Conservation (phyloP, 2,888 invertebrate species). For the Chesias legatella region DNA sequence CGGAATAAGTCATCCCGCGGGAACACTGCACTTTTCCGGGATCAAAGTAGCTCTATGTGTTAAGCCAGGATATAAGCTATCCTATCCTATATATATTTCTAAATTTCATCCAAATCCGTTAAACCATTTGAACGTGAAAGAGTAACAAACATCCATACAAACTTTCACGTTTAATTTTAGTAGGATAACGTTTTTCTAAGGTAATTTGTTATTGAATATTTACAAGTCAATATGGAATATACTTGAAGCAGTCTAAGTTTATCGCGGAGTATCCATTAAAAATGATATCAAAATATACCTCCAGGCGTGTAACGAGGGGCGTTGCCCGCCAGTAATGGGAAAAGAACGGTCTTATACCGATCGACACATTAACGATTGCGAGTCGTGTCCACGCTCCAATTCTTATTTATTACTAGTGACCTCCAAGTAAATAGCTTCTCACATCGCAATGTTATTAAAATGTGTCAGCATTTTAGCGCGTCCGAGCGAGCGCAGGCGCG, state of each 20-base stretch:
- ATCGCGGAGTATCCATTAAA: slow-evolving; percentile 24
- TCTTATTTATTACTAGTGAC: slow-evolving; percentile 72
- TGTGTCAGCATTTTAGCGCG: slow-evolving; percentile 76
- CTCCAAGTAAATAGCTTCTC: slow-evolving; percentile 76
- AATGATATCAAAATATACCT: slow-evolving; percentile 30
- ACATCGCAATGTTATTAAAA: slow-evolving; percentile 77
- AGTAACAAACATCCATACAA: too few relatives aligned
- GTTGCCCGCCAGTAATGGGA: slow-evolving; percentile 46
- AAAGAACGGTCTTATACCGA: slow-evolving; percentile 63
- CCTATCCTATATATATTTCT: too few relatives aligned
- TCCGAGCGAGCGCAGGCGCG: slow-evolving; percentile 41
- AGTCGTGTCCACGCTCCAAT: slow-evolving; percentile 70
- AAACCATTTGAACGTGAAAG: too few relatives aligned
- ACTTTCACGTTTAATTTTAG: slow-evolving; percentile 2
- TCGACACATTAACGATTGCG: slow-evolving; percentile 65
- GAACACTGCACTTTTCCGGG: too few relatives aligned
- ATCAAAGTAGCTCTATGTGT: too few relatives aligned
- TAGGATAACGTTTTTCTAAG: slow-evolving; percentile 12
- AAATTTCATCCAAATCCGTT: too few relatives aligned
- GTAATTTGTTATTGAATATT: slow-evolving; percentile 6
- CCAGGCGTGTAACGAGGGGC: slow-evolving; percentile 25
- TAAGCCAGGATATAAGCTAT: too few relatives aligned
- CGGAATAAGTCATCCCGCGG: too few relatives aligned
- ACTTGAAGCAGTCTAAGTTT: slow-evolving; percentile 6
- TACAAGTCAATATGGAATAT: slow-evolving; percentile 4